These are phyloP conservation scores for Ceratina calcarata DNA, from an alignment of 1,140 invertebrate genomes.

Conservation along the genomic window DNA sequence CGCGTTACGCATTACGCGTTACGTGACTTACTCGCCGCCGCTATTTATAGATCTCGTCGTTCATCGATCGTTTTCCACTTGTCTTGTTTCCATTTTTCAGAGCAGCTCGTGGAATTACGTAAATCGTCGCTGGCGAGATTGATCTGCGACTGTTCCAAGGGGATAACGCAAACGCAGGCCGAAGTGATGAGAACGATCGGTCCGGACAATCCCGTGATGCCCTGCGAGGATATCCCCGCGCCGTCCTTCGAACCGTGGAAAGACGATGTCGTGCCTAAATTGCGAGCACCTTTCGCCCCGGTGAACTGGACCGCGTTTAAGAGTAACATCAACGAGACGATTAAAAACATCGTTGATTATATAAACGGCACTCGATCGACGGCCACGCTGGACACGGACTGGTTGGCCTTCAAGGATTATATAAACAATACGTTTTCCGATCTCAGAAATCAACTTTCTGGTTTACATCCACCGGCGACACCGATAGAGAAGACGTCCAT, in stretches of 20 bases:
- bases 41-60: neutral
- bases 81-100: constrained; percentile 75
- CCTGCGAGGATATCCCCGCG: constrained; percentile 82
- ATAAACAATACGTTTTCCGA: constrained; percentile 54
- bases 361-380: constrained; percentile 26
- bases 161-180: constrained; percentile 86
- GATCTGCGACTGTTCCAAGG: constrained; percentile 94
- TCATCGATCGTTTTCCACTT: neutral
- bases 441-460: constrained; percentile 49
- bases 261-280: constrained; percentile 64
- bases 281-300: constrained; percentile 7
- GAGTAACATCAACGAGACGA: constrained; percentile 39
- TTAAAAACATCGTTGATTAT: constrained; percentile 26
- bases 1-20: too few relatives aligned
- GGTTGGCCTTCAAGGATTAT: constrained; percentile 51
- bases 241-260: constrained; percentile 84
- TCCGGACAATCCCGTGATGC: constrained; percentile 83
- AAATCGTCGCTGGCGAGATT: constrained; percentile 91
- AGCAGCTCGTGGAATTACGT: constrained; percentile 92
- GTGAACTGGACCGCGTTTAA: constrained; percentile 53
- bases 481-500: neutral
- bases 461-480: neutral
- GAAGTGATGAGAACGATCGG: constrained; percentile 86
- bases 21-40: too few relatives aligned
- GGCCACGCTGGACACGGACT: constrained; percentile 22